Percentiles rank a stretch among this genome's conserved stretches.
phyloP scores from a whole-genome alignment of 1,140 invertebrate genomes.

The Trichomalopsis sarcophagae region DNA sequence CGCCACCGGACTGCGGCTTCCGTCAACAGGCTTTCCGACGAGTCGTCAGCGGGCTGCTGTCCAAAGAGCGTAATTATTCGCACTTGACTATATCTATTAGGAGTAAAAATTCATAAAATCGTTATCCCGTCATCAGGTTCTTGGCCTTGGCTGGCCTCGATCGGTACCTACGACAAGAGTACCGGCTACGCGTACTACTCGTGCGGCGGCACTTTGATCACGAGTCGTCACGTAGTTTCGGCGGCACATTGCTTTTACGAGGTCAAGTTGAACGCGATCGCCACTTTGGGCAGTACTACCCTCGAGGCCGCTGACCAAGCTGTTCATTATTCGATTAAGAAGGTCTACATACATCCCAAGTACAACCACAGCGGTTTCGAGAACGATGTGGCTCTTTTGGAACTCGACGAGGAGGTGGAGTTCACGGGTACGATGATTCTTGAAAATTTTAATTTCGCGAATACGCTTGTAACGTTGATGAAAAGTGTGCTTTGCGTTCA shows the following conservation, averaged over 20 bases:
- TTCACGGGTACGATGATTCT: slow-evolving; percentile 75
- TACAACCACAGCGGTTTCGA: slow-evolving; percentile 79
- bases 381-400: slow-evolving; percentile 88
- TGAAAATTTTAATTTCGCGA: too few relatives aligned
- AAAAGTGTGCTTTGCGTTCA: slow-evolving; percentile 58
- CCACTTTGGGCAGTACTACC: slow-evolving; percentile 84
- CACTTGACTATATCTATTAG: too few relatives aligned
- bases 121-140: slow-evolving; percentile 72
- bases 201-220: slow-evolving; percentile 89
- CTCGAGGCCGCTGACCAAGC: slow-evolving; percentile 75
- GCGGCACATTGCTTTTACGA: slow-evolving; percentile 88
- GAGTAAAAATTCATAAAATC: neutral
- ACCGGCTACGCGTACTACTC: slow-evolving; percentile 53
- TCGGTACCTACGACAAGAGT: slow-evolving; percentile 77
- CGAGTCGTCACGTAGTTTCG: slow-evolving; percentile 83
- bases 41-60: neutral
- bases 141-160: slow-evolving; percentile 83
- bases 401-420: slow-evolving; percentile 76
- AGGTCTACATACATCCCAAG: slow-evolving; percentile 78
- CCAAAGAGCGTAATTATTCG: neutral
- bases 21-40: neutral
- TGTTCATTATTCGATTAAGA: slow-evolving; percentile 69
- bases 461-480: too few relatives aligned
- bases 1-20: neutral
- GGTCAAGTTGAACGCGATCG: slow-evolving; percentile 71